Evolutionary conservation across 2,113 vertebrate genomes (phyloP), one percentile per base, ranked within the genome.

Genomic region (Rynchops niger): DNA sequence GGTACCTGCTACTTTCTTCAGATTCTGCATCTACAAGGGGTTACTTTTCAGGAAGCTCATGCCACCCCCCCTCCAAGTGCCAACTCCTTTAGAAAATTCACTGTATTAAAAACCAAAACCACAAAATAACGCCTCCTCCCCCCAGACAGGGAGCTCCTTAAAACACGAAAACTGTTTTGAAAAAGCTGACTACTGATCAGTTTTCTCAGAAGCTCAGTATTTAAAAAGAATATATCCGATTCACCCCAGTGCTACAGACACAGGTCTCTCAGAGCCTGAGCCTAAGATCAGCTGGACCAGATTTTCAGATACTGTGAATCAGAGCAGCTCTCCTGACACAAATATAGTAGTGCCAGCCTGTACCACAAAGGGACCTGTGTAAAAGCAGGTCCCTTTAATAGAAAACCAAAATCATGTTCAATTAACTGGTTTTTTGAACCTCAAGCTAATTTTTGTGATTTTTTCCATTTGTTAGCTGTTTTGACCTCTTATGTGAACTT

Each of bases 101-200:
- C 21, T 86, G 9, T 30, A 43, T 72, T 55, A 25, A 81, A 86
- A 71, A 63, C 27, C 4, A 61, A 40, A 72, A 11, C 6, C 7
- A 19, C 42, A 92, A 62, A 15, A 0, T 12, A 53, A 12, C 45
- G 32, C 1, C 12, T 5, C 4, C 5, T 2, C 0, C 5, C 10
- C 9, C 3, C 16, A 38, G 10, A 52, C 15, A 55, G n/a, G 27
- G 11, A 29, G 22, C 12, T 82, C 47, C 74, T 74, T 50, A 88
- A 80, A 95, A 85, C 34, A 43, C 3, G 9, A 76, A 79, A 82
- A 7, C 14, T 70, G 9, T 86, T 85, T 80, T 76, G 49, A 32
- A 87, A 82, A 74, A 71, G 2, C 52, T 86, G 63, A n/a, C 17
- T 66, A 47, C 5, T 2, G 3, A 25, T 45, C 23, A 25, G 7